Evolutionary conservation across 2,797 vertebrate genomes (phyloP), one percentile per base, ranked within the genome.

Genomic region (Acipenser ruthenus): DNA sequence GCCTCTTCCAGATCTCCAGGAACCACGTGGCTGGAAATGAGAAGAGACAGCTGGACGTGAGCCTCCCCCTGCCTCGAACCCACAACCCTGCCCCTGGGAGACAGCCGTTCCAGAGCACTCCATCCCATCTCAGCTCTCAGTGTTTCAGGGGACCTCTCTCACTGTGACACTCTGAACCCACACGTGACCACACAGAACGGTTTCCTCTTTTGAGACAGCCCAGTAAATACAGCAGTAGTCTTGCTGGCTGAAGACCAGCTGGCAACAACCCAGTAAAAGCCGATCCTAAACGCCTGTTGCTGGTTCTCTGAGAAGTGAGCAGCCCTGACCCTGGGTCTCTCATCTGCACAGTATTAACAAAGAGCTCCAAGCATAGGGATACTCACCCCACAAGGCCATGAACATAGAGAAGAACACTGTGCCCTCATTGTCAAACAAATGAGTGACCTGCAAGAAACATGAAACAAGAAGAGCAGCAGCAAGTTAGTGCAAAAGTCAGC

Each of bases 301-400:
- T 37, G 59, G 56, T 61, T 82, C 75, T 72, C 71, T 67, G 66
- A 64, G 58, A 73, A 50, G 58, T 47, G 61, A 74, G 62, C 55
- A 50, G 75, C 70, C 70, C 59, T 71, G 10, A 70, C 53, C 49
- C 68, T 70, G 67, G 78, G 71, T 8, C 8, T 59, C 56, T 8
- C 64, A 68, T 15, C 6, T 62, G n/a, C 0, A 52, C n/a, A n/a
- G 7, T 4, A 6, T 8, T 37, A 11, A 18, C 18, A 2, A 9
- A 69, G 2, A 67, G 4, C 10, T 3, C 8, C 13, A 65, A 6
- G 53, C 18, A 53, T 51, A 10, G 65, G 59, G 75, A 55, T 55
- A 92, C 95, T 87, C 86, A 98, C 96, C 94, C 96, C 95, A 98
- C 66, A 97, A 73, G 0, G 96, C 94, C 95, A 97, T 97, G 82